phyloP scores from a whole-genome alignment of 2,888 invertebrate genomes.

The Nemurella pictetii region DNA sequence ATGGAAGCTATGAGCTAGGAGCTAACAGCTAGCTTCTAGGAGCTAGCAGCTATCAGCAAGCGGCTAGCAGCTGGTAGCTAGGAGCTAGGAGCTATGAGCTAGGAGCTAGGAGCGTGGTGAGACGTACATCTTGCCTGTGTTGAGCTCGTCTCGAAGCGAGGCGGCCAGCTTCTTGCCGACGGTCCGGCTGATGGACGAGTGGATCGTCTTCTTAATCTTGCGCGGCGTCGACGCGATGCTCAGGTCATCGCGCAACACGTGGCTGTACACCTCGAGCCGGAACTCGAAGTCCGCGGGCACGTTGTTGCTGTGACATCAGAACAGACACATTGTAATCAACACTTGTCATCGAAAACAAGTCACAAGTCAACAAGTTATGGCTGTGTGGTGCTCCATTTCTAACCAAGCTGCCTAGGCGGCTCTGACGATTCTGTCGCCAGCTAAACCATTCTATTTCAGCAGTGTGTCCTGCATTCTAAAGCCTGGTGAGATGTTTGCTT shows the following conservation, averaged over 20 bases:
- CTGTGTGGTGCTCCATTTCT: no score
- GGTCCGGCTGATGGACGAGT: conserved; percentile 62
- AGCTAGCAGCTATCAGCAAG: no score
- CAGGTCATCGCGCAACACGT: conserved; percentile 64
- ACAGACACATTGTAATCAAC: conserved; percentile 3
- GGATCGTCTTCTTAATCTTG: conserved; percentile 64
- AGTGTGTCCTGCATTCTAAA: no score
- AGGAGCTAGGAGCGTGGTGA: not conserved
- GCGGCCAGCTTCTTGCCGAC: conserved; percentile 65
- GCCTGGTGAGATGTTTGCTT: no score
- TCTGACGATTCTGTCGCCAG: not conserved
- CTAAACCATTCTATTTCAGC: not conserved
- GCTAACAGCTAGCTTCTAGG: no score
- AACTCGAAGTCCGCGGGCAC: conserved; percentile 63
- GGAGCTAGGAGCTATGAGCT: not conserved
- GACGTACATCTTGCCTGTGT: conserved; percentile 54
- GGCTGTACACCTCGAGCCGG: conserved; percentile 63
- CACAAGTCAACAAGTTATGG: no score
- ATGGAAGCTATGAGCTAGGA: no score
- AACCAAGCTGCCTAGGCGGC: no score
- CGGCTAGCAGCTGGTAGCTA: no score
- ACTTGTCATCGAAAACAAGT: not conserved
- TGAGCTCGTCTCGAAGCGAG: conserved; percentile 57
- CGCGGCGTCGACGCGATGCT: conserved; percentile 65
- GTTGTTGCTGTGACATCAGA: conserved; percentile 56